Conservation (phyloP, 2,113 vertebrate genomes). For the Corynorhinus townsendii region DNA sequence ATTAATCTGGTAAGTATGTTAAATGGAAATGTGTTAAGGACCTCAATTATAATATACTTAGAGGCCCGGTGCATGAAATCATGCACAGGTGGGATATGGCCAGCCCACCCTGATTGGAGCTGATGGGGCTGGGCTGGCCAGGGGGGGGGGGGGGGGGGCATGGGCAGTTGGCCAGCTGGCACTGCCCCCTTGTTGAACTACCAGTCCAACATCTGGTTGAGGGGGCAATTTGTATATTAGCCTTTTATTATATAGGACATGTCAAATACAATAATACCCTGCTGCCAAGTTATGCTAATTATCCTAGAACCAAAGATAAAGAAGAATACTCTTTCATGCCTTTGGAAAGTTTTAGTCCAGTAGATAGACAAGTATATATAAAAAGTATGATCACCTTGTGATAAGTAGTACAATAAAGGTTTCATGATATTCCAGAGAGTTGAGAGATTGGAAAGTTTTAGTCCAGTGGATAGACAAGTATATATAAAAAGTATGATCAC, state of each 20-base stretch:
- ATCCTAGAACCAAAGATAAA: background rate
- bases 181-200: too few relatives aligned
- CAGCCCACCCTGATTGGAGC: too few relatives aligned
- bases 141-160: too few relatives aligned
- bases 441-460: background rate
- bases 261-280: background rate
- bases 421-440: background rate
- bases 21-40: background rate
- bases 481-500: background rate
- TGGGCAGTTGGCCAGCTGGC: too few relatives aligned
- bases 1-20: background rate
- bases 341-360: background rate
- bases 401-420: background rate
- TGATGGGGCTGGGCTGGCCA: fast-evolving
- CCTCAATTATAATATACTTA: background rate
- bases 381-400: background rate
- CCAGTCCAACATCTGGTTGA: too few relatives aligned
- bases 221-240: too few relatives aligned
- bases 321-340: background rate
- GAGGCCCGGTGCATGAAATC: too few relatives aligned
- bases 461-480: background rate
- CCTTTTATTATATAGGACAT: too few relatives aligned
- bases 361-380: background rate
- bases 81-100: fast-evolving
- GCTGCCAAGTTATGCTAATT: background rate